Percentiles rank a stretch among this genome's conserved stretches.
These are phyloP conservation scores for Elymnias hypermnestra DNA, from an alignment of 1,140 invertebrate species.

Conservation along the genomic window DNA sequence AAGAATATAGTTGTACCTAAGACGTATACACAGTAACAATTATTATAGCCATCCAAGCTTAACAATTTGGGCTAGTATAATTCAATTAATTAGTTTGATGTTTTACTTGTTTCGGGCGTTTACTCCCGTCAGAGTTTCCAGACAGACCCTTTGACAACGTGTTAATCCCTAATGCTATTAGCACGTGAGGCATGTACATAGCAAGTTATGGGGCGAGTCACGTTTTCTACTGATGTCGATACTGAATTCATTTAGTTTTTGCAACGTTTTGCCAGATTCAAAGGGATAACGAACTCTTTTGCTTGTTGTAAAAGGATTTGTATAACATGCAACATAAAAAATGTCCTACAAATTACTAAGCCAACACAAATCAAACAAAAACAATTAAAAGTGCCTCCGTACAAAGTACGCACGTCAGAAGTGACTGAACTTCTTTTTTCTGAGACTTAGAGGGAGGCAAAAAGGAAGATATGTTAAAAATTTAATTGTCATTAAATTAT, in stretches of 20 bases:
- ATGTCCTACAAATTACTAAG: too few relatives aligned
- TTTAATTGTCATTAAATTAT: too few relatives aligned
- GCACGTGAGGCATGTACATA: neutral
- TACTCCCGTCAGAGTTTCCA: slow-evolving; percentile 4
- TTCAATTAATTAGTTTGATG: slow-evolving; percentile 8
- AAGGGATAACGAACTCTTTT: neutral
- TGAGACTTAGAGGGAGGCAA: too few relatives aligned
- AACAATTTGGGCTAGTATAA: neutral
- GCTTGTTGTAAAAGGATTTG: too few relatives aligned
- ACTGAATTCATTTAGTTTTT: neutral
- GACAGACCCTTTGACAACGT: slow-evolving; percentile 5
- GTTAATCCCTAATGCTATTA: slow-evolving; percentile 3
- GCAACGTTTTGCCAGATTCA: neutral
- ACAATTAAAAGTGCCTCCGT: too few relatives aligned
- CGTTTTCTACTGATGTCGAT: neutral
- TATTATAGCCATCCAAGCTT: neutral
- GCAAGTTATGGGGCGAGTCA: neutral
- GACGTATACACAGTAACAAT: too few relatives aligned
- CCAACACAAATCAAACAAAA: too few relatives aligned
- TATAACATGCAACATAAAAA: too few relatives aligned
- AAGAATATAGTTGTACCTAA: too few relatives aligned
- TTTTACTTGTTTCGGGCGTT: slow-evolving; percentile 5
- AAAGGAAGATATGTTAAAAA: too few relatives aligned
- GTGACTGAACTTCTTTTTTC: too few relatives aligned
- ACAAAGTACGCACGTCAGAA: too few relatives aligned